These are phyloP conservation scores for Lerista edwardsae DNA, from an alignment of 2,797 vertebrate species.

Conservation along the genomic window DNA sequence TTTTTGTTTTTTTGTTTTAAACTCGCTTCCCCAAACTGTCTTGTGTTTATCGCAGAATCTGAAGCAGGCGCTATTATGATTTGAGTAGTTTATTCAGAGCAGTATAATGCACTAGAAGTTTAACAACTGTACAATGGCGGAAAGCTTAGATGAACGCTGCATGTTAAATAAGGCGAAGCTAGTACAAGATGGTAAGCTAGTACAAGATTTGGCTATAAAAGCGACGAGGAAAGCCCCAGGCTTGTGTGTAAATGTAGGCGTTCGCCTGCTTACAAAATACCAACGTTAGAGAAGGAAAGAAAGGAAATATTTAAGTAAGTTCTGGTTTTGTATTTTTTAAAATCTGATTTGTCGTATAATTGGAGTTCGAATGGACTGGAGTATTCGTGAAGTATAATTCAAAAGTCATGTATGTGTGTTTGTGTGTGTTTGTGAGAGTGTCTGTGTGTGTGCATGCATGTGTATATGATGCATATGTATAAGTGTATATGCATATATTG, in stretches of 20 bases:
- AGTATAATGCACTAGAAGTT: neutral
- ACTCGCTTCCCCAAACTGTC: neutral
- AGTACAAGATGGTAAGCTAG: constrained; percentile 47
- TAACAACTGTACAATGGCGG: neutral
- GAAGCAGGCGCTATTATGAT: neutral
- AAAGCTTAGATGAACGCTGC: constrained; percentile 20
- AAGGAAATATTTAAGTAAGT: neutral
- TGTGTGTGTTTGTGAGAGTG: too few relatives aligned
- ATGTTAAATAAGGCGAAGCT: constrained; percentile 30
- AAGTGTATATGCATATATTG: too few relatives aligned
- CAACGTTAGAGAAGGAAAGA: neutral
- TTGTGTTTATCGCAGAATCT: neutral
- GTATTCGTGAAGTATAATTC: constrained; percentile 21
- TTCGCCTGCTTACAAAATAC: neutral
- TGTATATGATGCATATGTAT: too few relatives aligned
- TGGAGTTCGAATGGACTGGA: constrained; percentile 25
- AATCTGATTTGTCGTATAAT: constrained; percentile 56
- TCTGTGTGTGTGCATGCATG: too few relatives aligned
- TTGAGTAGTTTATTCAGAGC: neutral
- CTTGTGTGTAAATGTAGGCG: too few relatives aligned
- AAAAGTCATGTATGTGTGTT: neutral
- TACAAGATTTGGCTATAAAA: constrained; percentile 37
- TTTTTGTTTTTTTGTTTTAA: neutral
- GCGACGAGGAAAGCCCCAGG: constrained; percentile 3
- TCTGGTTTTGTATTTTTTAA: neutral